These are phyloP conservation scores for Drosophila lacteicornis DNA, from an alignment of 1,140 invertebrate species.

Conservation along the genomic window DNA sequence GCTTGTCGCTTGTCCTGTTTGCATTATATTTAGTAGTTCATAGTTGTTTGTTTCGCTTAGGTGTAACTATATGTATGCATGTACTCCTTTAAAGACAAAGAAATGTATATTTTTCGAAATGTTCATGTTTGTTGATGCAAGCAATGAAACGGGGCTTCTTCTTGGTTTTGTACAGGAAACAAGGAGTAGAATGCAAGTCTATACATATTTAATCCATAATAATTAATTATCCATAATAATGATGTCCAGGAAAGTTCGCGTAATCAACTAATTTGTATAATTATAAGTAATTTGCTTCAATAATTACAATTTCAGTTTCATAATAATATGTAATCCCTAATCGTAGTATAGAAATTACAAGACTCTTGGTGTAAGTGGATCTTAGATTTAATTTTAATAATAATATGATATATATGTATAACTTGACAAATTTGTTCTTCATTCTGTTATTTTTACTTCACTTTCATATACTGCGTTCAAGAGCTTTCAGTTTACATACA, in stretches of 20 bases:
- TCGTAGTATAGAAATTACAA: constrained; percentile 37
- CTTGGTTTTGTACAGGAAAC: constrained; percentile 41
- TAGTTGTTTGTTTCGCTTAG: constrained; percentile 46
- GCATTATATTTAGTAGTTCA: constrained; percentile 36
- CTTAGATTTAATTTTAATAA: constrained; percentile 35
- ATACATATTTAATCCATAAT: constrained; percentile 27
- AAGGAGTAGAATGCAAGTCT: constrained; percentile 22
- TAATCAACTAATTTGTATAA: constrained; percentile 50
- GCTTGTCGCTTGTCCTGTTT: constrained; percentile 21
- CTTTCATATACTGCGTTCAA: constrained; percentile 42
- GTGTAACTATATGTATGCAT: constrained; percentile 38
- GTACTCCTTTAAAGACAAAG: constrained; percentile 24
- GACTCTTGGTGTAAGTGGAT: constrained; percentile 29
- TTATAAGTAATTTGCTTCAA: constrained; percentile 26
- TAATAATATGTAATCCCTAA: constrained; percentile 21
- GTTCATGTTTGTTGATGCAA: constrained; percentile 24
- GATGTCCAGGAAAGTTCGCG: constrained; percentile 41
- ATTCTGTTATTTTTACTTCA: constrained; percentile 19
- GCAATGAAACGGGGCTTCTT: constrained; percentile 34
- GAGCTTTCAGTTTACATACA: constrained; percentile 22
- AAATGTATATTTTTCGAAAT: constrained; percentile 15
- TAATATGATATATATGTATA: constrained; percentile 42
- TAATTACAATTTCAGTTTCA: constrained; percentile 24
- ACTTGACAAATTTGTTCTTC: constrained; percentile 48
- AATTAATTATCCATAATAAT: constrained; percentile 45